These are phyloP conservation scores for Choloepus didactylus DNA, from an alignment of 2,797 vertebrate genomes.

Conservation along the genomic window DNA sequence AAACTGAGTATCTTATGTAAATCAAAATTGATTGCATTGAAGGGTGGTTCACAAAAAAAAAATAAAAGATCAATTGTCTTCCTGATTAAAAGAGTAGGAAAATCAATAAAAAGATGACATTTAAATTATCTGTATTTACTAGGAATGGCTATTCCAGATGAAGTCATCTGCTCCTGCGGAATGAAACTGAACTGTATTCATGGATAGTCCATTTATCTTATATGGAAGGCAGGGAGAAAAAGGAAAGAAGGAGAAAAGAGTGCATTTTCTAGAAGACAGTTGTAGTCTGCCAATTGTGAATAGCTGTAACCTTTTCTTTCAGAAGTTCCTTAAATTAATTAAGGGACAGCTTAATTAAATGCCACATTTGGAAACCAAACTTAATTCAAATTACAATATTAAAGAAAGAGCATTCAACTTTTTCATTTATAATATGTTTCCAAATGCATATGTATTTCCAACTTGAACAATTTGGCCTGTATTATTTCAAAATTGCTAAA, in stretches of 20 bases:
- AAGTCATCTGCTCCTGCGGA: not conserved
- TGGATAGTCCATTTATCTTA: slow-evolving; percentile 12
- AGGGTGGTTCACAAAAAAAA: not conserved
- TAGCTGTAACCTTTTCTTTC: slow-evolving; percentile 49
- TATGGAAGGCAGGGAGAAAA: not conserved
- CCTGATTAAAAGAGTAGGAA: slow-evolving; percentile 74
- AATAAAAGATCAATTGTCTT: slow-evolving; percentile 70
- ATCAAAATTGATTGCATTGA: slow-evolving; percentile 62
- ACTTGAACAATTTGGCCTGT: slow-evolving; percentile 13
- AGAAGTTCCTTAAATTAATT: slow-evolving; percentile 41
- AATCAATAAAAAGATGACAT: slow-evolving; percentile 74
- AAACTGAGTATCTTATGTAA: not conserved
- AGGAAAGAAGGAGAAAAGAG: not conserved
- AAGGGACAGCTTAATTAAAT: not conserved
- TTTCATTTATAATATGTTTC: not conserved
- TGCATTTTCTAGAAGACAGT: not conserved
- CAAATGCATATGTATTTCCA: not conserved
- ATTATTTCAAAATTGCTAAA: slow-evolving; percentile 26
- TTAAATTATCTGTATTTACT: slow-evolving; percentile 79
- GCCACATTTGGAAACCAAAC: not conserved
- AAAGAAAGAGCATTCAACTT: slow-evolving; percentile 24
- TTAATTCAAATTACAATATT: not conserved
- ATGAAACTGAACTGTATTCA: slow-evolving; percentile 18
- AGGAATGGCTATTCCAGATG: slow-evolving; percentile 22
- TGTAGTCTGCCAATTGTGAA: slow-evolving; percentile 3